phyloP scores from a whole-genome alignment of 2,888 invertebrate species.

The Ceramica pisi region DNA sequence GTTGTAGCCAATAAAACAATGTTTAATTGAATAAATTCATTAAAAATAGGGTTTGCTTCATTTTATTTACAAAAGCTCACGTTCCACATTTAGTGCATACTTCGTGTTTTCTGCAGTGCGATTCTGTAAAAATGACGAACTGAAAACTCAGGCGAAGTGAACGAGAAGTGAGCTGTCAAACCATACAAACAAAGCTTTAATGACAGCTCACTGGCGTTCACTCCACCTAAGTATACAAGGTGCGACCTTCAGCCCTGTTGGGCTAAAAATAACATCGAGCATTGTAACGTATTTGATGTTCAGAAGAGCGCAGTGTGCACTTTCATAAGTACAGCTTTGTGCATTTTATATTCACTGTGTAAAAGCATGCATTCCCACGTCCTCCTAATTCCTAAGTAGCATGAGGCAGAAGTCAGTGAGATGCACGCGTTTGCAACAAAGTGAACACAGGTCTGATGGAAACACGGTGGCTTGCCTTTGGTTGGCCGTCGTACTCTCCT shows the following conservation, averaged over 20 bases:
- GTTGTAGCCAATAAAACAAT: neutral
- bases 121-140: too few relatives aligned
- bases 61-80: neutral
- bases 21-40: too few relatives aligned
- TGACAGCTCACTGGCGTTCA: too few relatives aligned
- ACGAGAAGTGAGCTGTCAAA: too few relatives aligned
- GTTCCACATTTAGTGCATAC: neutral
- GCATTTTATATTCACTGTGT: conserved; percentile 18
- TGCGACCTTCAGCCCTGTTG: neutral
- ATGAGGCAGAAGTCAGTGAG: conserved; percentile 23
- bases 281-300: conserved; percentile 4
- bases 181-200: too few relatives aligned
- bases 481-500: neutral
- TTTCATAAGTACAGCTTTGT: neutral
- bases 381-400: conserved; percentile 16
- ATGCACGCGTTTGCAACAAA: conserved; percentile 33
- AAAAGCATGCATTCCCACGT: conserved; percentile 7
- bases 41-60: neutral
- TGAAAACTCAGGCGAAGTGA: too few relatives aligned
- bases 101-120: neutral
- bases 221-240: too few relatives aligned
- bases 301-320: neutral
- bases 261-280: conserved; percentile 1
- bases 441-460: conserved; percentile 31
- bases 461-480: conserved; percentile 18